Base-by-base conservation (phyloP, 2,113 vertebrate species). In the Aviceda subcristata region DNA sequence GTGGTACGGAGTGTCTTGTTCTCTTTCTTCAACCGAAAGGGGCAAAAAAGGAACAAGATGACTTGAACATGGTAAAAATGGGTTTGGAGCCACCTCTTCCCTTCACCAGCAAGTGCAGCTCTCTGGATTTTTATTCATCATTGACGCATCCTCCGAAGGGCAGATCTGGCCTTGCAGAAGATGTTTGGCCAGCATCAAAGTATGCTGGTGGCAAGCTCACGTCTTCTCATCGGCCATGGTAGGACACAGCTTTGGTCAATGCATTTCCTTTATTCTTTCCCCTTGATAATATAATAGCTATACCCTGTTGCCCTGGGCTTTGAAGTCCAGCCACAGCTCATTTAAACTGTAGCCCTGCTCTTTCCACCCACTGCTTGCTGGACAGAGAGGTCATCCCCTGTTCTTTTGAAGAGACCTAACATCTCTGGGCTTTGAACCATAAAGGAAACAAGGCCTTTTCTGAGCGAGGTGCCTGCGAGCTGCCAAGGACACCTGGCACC, bases 1-100 rank as follows among this genome's bases (percentile, higher is more conserved):
- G 96, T 32, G 7, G 89, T 92, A 88, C 3, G 43, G 27, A 97
- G 95, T 39, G 90, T 95, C 69, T 96, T 84, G 1, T 97, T 98
- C 73, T 98, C 97, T 83, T 77, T 93, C 88, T 93, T 94, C 60
- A 98, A 59, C 97, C 98, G 92, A 81, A 29, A 43, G 74, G 66
- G 29, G 36, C 7, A 9, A 97, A 30, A 69, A 27, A 4, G 11
- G 23, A 78, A 77, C 3, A 5, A 56, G 66, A 80, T 19, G 21
- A 36, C 27, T 17, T 46, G 17, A 79, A 43, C 0, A 3, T 7
- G 7, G 29, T 34, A 51, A 66, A 64, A 77, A 55, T 38, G 6
- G 5, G 4, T 57, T 71, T 76, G 68, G 51, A 90, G 46, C 12
- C 46, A 63, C 12, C 57, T 41, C 36, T 45, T 86, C 27, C 26